Base-by-base conservation (phyloP, 35 echinoderm and acorn worm genomes). In the Apostichopus californicus region DNA sequence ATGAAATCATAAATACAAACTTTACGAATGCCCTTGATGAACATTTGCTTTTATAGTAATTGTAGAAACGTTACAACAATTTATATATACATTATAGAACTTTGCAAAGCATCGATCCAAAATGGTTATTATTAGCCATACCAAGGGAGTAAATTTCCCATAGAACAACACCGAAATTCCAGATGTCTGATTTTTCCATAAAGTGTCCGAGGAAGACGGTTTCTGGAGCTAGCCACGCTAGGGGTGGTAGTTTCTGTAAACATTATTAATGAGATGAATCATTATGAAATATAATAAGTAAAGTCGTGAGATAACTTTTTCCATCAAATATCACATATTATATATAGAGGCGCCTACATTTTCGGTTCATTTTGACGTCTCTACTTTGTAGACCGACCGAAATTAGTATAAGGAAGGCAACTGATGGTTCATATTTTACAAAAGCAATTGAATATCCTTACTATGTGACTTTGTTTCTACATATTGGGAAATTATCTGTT, bases 91-190 rank as follows among this genome's bases (percentile, higher is more conserved):
- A 9, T 77, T 7, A 15, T 20, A 7, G 73, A 77, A 15, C 6
- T 20, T 77, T 17, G 7, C 21, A 25, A 78, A 78, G 9, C 15
- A 46, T 46, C 34, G 34, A 46, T 46, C 34, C 64, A 68, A 68
- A 68, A 68, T 9, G 11, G 18, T 68, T 68, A 9, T 68, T 68
- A 14, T 68, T 10, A 14, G 64, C 18, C 86, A 25, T 87, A 87
- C 86, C 86, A 13, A 87, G 86, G 22, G 86, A 87, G 64, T 87
- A 87, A 21, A 87, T 87, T 87, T 87, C 86, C 86, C 86, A 87
- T 1, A 87, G 57, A 13, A 59, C 5, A 87, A 46, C 34, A 46
- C 34, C 34, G 34, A 46, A 46, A 46, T 46, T 46, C 34, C 34
- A 46, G 34, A 46, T 57, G 64, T 87, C 86, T 59, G 86, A 87